Evolutionary conservation across 2,113 vertebrate species (phyloP), one percentile per base, ranked within the genome.

Genomic region (Archilochus colubris): DNA sequence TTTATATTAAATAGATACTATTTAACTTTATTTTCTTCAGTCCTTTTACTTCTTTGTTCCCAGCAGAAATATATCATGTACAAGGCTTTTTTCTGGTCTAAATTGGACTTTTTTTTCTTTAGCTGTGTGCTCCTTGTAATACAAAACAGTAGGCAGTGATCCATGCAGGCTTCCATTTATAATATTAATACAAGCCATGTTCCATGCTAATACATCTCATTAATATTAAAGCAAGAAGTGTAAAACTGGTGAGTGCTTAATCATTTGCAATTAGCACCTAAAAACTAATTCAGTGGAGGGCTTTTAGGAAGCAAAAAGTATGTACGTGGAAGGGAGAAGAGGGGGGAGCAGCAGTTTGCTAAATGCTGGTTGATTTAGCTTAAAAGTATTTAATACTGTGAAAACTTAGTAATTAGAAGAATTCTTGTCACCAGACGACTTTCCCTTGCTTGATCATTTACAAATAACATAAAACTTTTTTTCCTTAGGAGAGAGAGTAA

Each of bases 201-300:
- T 98, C 97, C 93, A 97, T 97, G 95, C 96, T 97, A 98, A 98
- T 97, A 96, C 93, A 97, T 95, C 97, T 97, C 96, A 98, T 98
- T 98, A 98, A 98, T 98, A 98, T 98, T 98, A 97, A 98, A 98
- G 91, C 89, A 97, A 97, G 96, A 97, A 97, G 94, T 97, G 95
- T 93, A 97, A 97, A 94, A 96, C 97, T 94, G 83, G 98, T 97
- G 96, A 98, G 97, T 96, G 96, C 97, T 98, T 98, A 98, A 98
- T 98, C 97, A 98, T 97, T 97, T 97, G 97, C 96, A 98, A 98
- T 98, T 98, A 98, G 95, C 97, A 98, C 97, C 97, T 98, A 97
- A 97, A 96, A 97, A 95, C 96, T 97, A 97, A 98, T 98, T 98
- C 97, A 97, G 90, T 95, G 82, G 96, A 98, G 97, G 94, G 92